Evolutionary conservation across 1,140 invertebrate genomes (phyloP), one percentile per base, ranked within the genome.

Genomic region (Papilio machaon): DNA sequence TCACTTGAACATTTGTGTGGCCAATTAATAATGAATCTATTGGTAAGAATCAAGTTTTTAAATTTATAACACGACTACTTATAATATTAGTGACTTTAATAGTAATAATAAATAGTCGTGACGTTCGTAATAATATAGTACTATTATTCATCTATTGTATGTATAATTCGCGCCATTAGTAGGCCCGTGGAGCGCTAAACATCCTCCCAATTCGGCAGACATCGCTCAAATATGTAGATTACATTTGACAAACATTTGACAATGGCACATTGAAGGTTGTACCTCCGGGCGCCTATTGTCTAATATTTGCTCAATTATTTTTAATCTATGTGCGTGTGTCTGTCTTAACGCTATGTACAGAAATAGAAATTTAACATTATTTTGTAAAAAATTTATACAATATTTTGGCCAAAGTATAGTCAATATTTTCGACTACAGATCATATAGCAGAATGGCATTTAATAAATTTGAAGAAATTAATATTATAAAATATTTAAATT

Each of bases 101-200:
- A 43, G 10, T 38, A 70, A 15, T 70, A 38, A 70, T 35, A 67
- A 60, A 19, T 19, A 60, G 7, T 19, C n/a, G 11, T 35, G 30
- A 35, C 30, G 64, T 70, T 11, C 64, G 64, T 35, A 35, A 70
- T 35, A 64, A 9, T 64, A 30, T 11, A 19, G 19, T 54, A 54
- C 30, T 35, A 43, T 73, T 73, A 73, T 73, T 73, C 73, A 47
- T 73, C 38, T 73, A 73, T 73, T 73, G 73, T 47, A 13, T 9
- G 38, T 73, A 17, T 73, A 73, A 73, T 73, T 73, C 38, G 38
- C 38, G 43, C 11, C 73, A 73, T 73, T 73, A 73, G 73, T 19
- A 73, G 43, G 38, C 73, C 35, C 8, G 7, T 19, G 38, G 13
- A 17, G 73, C 73, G 43, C 43, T 73, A 47, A 47, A 73, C 73